Evolutionary conservation across 2,113 vertebrate species (phyloP), one percentile per base, ranked within the genome.

Genomic region (Ceratotherium simum): DNA sequence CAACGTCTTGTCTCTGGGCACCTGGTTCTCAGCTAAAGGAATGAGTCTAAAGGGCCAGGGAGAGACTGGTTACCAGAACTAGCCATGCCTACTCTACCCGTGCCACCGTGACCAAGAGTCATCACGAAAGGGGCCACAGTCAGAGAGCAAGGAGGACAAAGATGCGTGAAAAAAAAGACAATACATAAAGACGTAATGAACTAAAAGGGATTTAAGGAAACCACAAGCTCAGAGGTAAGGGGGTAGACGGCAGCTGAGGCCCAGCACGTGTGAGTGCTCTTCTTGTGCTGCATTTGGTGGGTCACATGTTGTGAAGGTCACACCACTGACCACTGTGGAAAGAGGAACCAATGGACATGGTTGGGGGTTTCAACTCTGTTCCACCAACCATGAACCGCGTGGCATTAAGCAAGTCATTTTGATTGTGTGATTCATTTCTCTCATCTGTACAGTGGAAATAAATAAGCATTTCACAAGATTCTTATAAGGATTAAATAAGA

Each of bases 51-150:
- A n/a, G 27, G 3, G 8, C 6, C 46, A 17, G 46, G 17, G 7
- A 65, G 10, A 83, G 29, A 39, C 1, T 8, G 3, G 20, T 33
- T 31, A 46, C 25, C 8, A 0, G 36, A 12, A 8, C 21, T 33
- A 11, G 23, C 51, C n/a, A n/a, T 0, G 0, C 27, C 73, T n/a
- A 8, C 9, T 11, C 4, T 8, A 18, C 29, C 51, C 20, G 11
- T 2, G 21, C 23, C 8, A 17, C 36, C 8, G 4, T 0, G 4
- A 20, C 10, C 25, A 5, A 20, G 5, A 2, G 12, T 62, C 14
- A 4, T 27, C 64, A 54, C 0, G 8, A n/a, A 72, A 11, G 8
- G 21, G 23, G 0, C 6, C 39, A 56, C 13, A 21, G 33, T 25
- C 29, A 8, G 33, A 39, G 23, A 10, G 5, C 9, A 48, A 29